Percentiles rank a stretch among this genome's conserved stretches.
Evolutionary conservation across 2,113 vertebrate genomes (phyloP).

Genomic region (Sturnus vulgaris): DNA sequence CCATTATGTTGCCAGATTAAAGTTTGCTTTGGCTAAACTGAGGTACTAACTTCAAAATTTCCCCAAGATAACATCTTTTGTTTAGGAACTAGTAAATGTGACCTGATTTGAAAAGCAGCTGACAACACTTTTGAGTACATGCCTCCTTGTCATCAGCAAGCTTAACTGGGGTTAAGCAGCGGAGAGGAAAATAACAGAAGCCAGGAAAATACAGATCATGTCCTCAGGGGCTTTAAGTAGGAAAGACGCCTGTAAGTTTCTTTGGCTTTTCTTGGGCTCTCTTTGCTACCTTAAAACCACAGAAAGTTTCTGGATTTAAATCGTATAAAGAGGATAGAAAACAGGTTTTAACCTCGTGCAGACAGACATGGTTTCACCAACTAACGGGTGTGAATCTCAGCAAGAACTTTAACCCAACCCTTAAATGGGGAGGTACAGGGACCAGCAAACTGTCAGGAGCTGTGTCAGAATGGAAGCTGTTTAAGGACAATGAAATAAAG

Average conservation of each 20-base stretch:
- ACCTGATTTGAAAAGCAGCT: background rate
- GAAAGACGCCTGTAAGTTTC: background rate
- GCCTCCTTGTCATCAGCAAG: background rate
- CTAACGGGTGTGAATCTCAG: rapidly evolving
- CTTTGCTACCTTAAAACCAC: background rate
- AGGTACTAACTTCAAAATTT: background rate
- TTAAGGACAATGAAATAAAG: background rate
- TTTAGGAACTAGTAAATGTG: background rate
- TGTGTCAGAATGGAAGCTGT: background rate
- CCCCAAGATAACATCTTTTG: background rate
- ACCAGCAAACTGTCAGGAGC: background rate
- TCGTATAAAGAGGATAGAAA: background rate
- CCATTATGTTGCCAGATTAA: background rate
- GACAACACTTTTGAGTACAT: background rate
- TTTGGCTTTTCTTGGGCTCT: background rate
- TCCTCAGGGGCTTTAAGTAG: background rate
- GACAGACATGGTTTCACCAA: background rate
- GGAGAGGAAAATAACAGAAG: background rate
- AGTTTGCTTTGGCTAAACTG: background rate
- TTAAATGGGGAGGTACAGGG: background rate
- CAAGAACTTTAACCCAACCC: background rate
- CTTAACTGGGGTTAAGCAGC: background rate
- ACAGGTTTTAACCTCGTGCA: background rate
- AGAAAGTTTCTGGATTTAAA: background rate
- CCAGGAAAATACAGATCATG: background rate